Base-by-base conservation (phyloP, 2,113 vertebrate species). In the Lamprotornis superbus region DNA sequence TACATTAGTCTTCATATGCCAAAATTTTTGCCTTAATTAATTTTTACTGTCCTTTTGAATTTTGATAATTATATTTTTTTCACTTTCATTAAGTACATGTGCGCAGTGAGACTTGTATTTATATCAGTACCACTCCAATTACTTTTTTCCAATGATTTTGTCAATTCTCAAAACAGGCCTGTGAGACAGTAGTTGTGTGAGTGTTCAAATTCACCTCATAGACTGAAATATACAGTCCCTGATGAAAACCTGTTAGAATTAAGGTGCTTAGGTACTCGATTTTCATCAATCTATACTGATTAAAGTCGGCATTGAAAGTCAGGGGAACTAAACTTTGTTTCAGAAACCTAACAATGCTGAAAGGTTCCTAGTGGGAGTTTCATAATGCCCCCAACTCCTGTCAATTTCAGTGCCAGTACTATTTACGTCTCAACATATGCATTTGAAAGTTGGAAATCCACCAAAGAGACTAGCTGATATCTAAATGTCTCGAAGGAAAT, bases 41-140 rank as follows among this genome's bases (percentile, higher is more conserved):
- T 73, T 55, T 82, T 49, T 44, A 6, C 0, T 49, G 21, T 53
- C 6, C 1, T 65, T 89, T 61, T 64, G 33, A 67, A 76, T 76
- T 64, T 31, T 75, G 16, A 64, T 12, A 75, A 49, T 23, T 0
- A 18, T 11, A 16, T 55, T 49, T 85, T 78, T 92, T 88, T 82
- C 7, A 56, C 10, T 28, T 76, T 10, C 70, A 39, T 28, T 8
- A 61, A 78, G 75, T 52, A 33, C 1, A 11, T 55, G 3, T n/a
- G 60, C 11, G 2, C 53, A 64, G 52, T 42, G 15, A 70, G 28
- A 42, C 5, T 5, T 5, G 2, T 46, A 24, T 21, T 24, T 31
- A 27, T 1, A 2, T 10, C 12, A 68, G 14, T 76, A 27, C 2
- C 15, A 46, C n/a, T 61, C 28, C 0, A 0, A 59, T 33, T 5